A percentile compares a stretch with the other conserved stretches of the same genome.
These are phyloP conservation scores for Diglossa cyanea DNA, from an alignment of 2,797 vertebrate genomes.

Conservation along the genomic window DNA sequence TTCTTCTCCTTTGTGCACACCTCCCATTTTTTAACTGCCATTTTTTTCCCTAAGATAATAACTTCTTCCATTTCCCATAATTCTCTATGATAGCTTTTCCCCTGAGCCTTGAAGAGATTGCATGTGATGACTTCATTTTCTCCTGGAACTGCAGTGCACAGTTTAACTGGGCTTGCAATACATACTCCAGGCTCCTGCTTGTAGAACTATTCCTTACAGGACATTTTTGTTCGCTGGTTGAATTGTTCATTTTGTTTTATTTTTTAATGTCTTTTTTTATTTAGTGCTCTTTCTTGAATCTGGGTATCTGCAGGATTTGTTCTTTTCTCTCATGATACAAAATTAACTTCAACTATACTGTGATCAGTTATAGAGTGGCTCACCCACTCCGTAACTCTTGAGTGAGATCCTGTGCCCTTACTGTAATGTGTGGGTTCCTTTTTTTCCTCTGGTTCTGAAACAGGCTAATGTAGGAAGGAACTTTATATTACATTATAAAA, in stretches of 20 bases:
- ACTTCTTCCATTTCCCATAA: neutral
- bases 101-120: neutral
- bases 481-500: neutral
- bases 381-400: neutral
- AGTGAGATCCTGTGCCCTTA: neutral
- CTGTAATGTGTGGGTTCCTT: accelerated
- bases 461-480: neutral
- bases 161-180: neutral
- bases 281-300: neutral
- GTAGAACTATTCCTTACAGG: neutral
- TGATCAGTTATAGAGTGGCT: neutral
- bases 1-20: neutral
- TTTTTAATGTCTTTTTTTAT: neutral
- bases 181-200: neutral
- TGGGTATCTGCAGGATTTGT: neutral
- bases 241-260: neutral
- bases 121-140: slow-evolving; percentile 35
- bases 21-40: neutral
- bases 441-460: neutral
- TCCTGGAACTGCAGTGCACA: neutral
- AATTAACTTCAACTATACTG: neutral
- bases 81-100: neutral
- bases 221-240: neutral
- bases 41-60: neutral
- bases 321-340: neutral